Conservation (phyloP, 2,113 vertebrate species). For the Elanoides forficatus region DNA sequence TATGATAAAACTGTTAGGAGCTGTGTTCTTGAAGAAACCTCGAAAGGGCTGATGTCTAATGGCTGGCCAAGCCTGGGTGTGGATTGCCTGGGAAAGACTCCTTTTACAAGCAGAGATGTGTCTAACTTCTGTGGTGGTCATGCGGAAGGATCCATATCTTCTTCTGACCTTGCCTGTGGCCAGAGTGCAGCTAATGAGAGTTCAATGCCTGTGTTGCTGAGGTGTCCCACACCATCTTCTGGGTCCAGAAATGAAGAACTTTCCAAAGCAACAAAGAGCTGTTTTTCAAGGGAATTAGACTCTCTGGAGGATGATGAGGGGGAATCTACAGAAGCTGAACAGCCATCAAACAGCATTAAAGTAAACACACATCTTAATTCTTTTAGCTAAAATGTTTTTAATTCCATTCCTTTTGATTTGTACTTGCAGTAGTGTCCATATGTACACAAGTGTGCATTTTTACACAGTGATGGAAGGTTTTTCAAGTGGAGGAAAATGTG, state of each 20-base stretch:
- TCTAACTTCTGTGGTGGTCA: neutral
- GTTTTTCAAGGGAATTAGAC: neutral
- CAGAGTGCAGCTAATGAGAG: neutral
- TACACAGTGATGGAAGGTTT: neutral
- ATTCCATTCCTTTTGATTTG: neutral
- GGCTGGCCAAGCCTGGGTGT: neutral
- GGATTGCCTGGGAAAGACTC: neutral
- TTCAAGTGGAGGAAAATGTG: neutral
- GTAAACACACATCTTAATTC: neutral
- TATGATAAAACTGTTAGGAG: neutral
- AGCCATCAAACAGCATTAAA: neutral
- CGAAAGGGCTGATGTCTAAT: neutral
- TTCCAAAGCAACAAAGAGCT: neutral
- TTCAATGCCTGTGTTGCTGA: neutral
- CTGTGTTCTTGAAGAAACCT: neutral
- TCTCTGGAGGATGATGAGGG: neutral
- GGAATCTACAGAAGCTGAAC: neutral
- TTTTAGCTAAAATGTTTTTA: neutral
- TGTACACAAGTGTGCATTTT: neutral
- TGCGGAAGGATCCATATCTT: rapidly evolving
- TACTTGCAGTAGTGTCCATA: rapidly evolving
- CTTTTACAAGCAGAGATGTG: neutral
- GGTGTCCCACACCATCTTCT: neutral
- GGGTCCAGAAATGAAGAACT: neutral
- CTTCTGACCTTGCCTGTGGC: neutral